Evolutionary conservation across 2,113 vertebrate genomes (phyloP), one percentile per base, ranked within the genome.

Genomic region (Lophura nycthemera): DNA sequence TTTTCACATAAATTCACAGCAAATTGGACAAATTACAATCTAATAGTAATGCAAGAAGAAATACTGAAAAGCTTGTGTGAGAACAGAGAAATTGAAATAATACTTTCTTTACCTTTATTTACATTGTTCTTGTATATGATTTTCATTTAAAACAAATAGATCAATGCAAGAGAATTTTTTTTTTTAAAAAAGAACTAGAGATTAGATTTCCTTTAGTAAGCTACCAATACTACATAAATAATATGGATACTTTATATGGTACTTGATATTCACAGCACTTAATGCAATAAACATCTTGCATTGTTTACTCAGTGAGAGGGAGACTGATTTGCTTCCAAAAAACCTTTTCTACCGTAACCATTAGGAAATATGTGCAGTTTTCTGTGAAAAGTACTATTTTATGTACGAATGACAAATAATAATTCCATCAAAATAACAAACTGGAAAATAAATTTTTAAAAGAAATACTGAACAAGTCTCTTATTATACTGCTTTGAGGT

Each of bases 281-380:
- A 86, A 66, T 74, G 61, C 20, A 81, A 64, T 45, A 84, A 47
- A 67, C 19, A 77, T 8, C 29, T 86, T 70, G 63, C 38, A 64
- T 60, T 22, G 71, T 88, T 83, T 84, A 78, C 48, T 74, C 47
- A 59, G 21, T 81, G 65, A 45, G 77, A 84, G 8, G 6, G 25
- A 78, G 10, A 56, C 17, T 80, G 83, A 32, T 40, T 83, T 70
- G 13, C 21, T 81, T 90, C 50, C 19, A 66, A 56, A 96, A 86
- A 30, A 45, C 32, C 47, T 84, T 57, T 56, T 24, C 36, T 76
- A 45, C 22, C 63, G 63, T 32, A 88, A 81, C 83, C 59, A 42
- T 11, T 36, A 38, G 77, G 34, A 91, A 89, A 30, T n/a, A 83
- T 67, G 60, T 59, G 40, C 45, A 86, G 66, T 93, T 93, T 92